phyloP scores from a whole-genome alignment of 2,113 vertebrate genomes.

The Hippocampus barbouri region DNA sequence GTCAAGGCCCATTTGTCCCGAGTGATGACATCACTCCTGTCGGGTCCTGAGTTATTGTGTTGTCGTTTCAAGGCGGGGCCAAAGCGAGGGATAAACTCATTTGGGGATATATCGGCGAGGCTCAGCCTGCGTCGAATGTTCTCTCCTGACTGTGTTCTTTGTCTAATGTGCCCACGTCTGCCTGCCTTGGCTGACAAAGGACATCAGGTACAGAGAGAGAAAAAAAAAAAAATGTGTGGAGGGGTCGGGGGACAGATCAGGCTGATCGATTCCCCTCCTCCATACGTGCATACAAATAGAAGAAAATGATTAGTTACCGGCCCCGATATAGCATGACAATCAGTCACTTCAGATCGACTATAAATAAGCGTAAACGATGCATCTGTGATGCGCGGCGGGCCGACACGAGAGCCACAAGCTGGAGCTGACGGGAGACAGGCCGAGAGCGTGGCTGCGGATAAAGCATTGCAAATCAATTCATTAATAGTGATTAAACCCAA shows the following conservation, averaged over 20 bases:
- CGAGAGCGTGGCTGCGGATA: not conserved
- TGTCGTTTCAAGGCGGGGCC: slow-evolving; percentile 18
- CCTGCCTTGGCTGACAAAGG: slow-evolving; percentile 11
- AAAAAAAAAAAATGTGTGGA: not conserved
- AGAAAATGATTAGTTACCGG: slow-evolving; percentile 8
- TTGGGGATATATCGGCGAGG: slow-evolving; percentile 40
- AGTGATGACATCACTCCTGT: slow-evolving; percentile 52
- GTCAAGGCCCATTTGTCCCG: slow-evolving; percentile 47
- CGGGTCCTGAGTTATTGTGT: slow-evolving; percentile 37
- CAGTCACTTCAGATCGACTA: slow-evolving; percentile 12
- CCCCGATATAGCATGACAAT: not conserved
- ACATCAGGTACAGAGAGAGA: not conserved
- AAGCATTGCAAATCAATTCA: slow-evolving; percentile 8
- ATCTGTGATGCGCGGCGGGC: not conserved
- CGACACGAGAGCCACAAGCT: slow-evolving; percentile 22
- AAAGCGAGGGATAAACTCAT: slow-evolving; percentile 35
- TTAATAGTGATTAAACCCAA: slow-evolving; percentile 12
- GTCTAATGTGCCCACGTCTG: slow-evolving; percentile 14
- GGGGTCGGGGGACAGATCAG: not conserved
- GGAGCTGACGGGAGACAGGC: slow-evolving; percentile 1
- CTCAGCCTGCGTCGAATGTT: slow-evolving; percentile 20
- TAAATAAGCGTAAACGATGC: slow-evolving; percentile 16
- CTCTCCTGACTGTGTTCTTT: slow-evolving; percentile 4
- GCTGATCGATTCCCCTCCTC: slow-evolving; percentile 16
- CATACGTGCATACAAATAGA: not conserved